These are phyloP conservation scores for Amyelois transitella DNA, from an alignment of 1,140 invertebrate genomes.

Conservation along the genomic window DNA sequence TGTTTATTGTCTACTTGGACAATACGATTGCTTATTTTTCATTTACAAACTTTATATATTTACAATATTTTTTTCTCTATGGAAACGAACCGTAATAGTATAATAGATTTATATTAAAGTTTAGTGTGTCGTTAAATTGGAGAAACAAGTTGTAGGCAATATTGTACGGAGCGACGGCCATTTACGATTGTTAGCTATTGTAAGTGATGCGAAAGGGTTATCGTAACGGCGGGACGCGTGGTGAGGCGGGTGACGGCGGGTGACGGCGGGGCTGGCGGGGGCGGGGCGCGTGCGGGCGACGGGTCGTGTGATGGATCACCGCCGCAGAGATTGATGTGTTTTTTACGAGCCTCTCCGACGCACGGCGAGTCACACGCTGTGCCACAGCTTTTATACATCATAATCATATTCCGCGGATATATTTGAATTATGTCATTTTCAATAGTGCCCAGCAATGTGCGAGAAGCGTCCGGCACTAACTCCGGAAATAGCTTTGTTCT, in stretches of 20 bases:
- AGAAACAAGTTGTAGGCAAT: background rate
- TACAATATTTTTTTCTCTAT: no score
- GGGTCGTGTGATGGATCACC: constrained; percentile 9
- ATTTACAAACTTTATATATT: no score
- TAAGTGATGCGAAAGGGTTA: constrained; percentile 1
- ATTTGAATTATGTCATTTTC: background rate
- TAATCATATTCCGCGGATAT: background rate
- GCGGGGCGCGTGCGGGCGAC: background rate
- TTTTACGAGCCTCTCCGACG: constrained; percentile 15
- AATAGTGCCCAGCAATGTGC: no score
- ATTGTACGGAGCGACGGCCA: background rate
- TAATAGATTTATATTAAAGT: background rate
- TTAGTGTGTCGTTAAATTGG: background rate
- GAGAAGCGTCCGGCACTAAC: no score
- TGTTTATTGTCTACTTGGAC: no score
- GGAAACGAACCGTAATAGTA: no score
- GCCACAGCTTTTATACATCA: background rate
- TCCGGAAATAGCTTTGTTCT: no score
- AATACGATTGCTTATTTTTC: no score
- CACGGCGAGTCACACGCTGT: background rate
- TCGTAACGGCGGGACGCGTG: background rate
- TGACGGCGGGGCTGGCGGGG: background rate
- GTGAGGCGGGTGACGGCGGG: constrained; percentile 13
- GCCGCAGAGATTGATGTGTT: constrained; percentile 17
- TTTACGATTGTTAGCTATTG: background rate